Base-by-base conservation (phyloP, 2,113 vertebrate genomes). In the Pelvicachromis taeniatus region DNA sequence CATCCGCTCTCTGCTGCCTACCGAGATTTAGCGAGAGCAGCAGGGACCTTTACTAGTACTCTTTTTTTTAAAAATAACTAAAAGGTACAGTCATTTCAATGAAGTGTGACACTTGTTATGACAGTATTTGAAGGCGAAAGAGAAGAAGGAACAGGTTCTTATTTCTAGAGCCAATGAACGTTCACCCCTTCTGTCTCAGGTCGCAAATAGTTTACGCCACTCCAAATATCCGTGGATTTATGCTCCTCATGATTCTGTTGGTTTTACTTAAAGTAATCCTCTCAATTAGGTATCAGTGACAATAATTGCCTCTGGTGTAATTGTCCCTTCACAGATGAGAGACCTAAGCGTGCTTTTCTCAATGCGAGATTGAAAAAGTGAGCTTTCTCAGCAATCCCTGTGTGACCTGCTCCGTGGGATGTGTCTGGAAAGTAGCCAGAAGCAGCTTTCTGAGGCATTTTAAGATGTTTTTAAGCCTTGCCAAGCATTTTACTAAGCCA, bases 301-400 rank as follows among this genome's bases (percentile, higher is more conserved):
- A 91, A 93, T 94, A 95, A 96, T 93, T 95, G 94, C 84, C 82
- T 91, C 87, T 80, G 85, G 88, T 92, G 86, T 95, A 95, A 95
- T 94, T 93, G 93, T 94, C 85, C 91, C 85, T 94, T 95, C 90
- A 94, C 91, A 92, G 91, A 93, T 88, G 86, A 90, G 86, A 90
- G 91, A 87, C 90, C 85, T 87, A 87, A 89, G 89, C 91, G 54
- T 81, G 84, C 84, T 82, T 79, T 75, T 45, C 75, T 84, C 65
- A 80, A 56, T 53, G 75, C 55, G 82, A 78, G 81, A 90, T 55
- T 83, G 79, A 83, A 91, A 91, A 85, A 85, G 85, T 61, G 56
- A 85, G 84, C 78, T 54, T 87, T 75, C 81, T 82, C 70, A 84
- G 59, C 54, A 29, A 73, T 26, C 73, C 79, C 77, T 77, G 79